Evolutionary conservation across 2,888 invertebrate genomes (phyloP).

Genomic region (Coecobrya sp.): DNA sequence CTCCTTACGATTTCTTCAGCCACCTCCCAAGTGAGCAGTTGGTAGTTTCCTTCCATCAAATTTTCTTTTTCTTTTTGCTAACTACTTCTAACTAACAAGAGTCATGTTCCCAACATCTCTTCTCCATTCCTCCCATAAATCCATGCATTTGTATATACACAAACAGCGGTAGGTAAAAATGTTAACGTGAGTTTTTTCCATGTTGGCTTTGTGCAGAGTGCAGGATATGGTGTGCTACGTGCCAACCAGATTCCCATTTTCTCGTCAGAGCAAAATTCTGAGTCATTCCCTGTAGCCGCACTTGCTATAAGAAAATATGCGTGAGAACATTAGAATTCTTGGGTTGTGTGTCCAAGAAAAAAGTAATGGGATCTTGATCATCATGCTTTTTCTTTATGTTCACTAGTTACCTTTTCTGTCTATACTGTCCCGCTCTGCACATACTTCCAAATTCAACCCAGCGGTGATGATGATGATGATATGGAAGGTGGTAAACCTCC

Average conservation of each 20-base stretch:
- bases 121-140: conserved; percentile 24
- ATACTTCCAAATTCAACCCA: not conserved
- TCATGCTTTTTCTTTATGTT: conserved; percentile 57
- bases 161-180: conserved; percentile 6
- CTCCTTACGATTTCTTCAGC: not conserved
- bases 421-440: not conserved
- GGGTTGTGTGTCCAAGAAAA: conserved; percentile 72
- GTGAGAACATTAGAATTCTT: conserved; percentile 72
- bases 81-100: conserved; percentile 12
- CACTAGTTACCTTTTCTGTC: conserved; percentile 11
- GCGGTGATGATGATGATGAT: not conserved
- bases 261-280: conserved; percentile 26
- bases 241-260: conserved; percentile 68
- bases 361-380: conserved; percentile 82
- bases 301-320: conserved; percentile 77
- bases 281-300: not conserved
- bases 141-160: conserved; percentile 25
- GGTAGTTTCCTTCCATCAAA: conserved; percentile 54
- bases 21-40: conserved; percentile 61
- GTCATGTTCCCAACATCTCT: conserved; percentile 37
- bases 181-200: conserved; percentile 4
- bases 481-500: conserved; percentile 34
- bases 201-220: not conserved
- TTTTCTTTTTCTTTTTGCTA: conserved; percentile 20
- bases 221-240: conserved; percentile 43